Conservation (phyloP, 2,797 vertebrate genomes). For the Microhierax caerulescens region DNA sequence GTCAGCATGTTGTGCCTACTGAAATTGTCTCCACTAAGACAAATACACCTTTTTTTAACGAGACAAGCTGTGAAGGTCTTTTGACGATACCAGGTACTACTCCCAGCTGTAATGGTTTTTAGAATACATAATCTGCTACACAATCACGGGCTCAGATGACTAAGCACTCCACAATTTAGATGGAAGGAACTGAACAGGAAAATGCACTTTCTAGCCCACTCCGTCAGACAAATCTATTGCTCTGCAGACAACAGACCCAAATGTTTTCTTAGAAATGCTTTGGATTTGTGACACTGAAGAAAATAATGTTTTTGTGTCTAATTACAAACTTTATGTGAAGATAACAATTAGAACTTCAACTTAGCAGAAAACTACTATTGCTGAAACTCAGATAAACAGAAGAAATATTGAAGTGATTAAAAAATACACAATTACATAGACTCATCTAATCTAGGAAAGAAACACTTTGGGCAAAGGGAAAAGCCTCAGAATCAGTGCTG, state of each 20-base stretch:
- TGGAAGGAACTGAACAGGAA: neutral
- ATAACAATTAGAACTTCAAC: neutral
- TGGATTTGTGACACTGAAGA: neutral
- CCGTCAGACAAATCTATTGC: neutral
- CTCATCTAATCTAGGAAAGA: neutral
- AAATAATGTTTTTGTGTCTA: neutral
- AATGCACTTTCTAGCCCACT: neutral
- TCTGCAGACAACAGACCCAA: neutral
- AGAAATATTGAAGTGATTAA: neutral
- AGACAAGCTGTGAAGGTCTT: neutral
- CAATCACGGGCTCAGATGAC: slow-evolving; percentile 12
- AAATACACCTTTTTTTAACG: neutral
- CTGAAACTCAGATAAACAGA: neutral
- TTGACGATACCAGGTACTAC: neutral
- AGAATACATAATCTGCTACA: neutral
- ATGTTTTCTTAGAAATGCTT: neutral
- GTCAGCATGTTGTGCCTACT: neutral
- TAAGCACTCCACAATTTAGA: neutral
- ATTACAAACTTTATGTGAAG: neutral
- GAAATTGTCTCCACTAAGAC: neutral
- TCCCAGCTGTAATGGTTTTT: neutral
- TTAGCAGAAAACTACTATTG: neutral
- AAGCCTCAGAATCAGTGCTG: neutral
- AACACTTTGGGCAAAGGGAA: neutral
- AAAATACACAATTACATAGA: neutral